These are phyloP conservation scores for Peromyscus eremicus DNA, from an alignment of 2,797 vertebrate genomes.

Conservation along the genomic window DNA sequence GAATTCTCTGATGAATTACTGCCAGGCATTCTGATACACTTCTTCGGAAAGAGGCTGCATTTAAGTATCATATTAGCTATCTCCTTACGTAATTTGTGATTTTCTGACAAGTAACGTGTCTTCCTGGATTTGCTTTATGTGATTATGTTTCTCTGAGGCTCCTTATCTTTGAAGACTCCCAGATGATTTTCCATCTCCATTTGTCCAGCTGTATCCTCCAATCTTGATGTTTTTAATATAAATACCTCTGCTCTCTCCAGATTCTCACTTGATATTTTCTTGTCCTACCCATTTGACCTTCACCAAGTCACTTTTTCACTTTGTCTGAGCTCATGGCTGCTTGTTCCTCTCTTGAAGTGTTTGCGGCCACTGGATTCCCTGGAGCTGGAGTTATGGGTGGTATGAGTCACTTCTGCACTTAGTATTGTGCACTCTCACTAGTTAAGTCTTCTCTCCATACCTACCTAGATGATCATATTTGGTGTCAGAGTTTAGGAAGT, in stretches of 20 bases:
- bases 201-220: neutral
- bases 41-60: neutral
- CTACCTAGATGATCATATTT: neutral
- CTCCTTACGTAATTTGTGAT: neutral
- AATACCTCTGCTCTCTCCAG: neutral
- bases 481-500: neutral
- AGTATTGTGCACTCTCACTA: neutral
- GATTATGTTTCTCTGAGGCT: neutral
- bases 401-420: neutral
- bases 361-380: neutral
- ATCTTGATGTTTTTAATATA: neutral
- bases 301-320: neutral
- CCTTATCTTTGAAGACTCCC: neutral
- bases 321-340: neutral
- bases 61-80: neutral
- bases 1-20: neutral
- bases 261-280: neutral
- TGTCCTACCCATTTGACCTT: neutral
- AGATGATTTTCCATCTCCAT: neutral
- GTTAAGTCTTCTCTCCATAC: neutral
- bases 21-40: neutral
- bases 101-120: neutral
- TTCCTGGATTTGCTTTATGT: neutral
- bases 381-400: neutral
- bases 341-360: conserved; percentile 7